These are phyloP conservation scores for Linepithema humile DNA, from an alignment of 1,140 invertebrate species.

Conservation along the genomic window DNA sequence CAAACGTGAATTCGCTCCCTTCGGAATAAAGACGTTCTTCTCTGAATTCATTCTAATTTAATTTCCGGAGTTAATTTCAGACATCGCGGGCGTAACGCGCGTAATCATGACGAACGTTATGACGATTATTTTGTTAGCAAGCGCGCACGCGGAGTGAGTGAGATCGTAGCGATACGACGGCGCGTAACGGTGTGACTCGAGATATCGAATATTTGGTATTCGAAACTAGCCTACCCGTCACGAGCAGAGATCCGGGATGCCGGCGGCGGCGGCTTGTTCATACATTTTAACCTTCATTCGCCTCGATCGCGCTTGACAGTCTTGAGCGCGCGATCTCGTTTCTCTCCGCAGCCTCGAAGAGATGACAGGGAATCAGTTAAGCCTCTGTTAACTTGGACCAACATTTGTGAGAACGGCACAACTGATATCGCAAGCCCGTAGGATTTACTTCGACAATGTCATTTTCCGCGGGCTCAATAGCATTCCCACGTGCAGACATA, in stretches of 20 bases:
- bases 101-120: background rate
- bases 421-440: background rate
- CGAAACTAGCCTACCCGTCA: constrained; percentile 31
- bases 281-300: constrained; percentile 5
- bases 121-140: constrained; percentile 15
- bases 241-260: constrained; percentile 7
- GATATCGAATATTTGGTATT: constrained; percentile 37
- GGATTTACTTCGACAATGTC: background rate
- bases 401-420: background rate
- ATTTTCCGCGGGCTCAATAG: background rate
- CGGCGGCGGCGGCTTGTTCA: background rate
- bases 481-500: background rate
- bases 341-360: background rate
- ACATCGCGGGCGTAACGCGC: background rate
- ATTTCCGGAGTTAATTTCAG: background rate
- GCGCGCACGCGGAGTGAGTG: background rate
- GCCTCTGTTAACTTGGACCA: constrained; percentile 11
- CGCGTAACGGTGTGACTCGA: constrained; percentile 28
- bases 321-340: constrained; percentile 24
- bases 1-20: background rate
- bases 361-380: background rate
- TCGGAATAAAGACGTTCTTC: background rate
- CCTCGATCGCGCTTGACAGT: constrained; percentile 15
- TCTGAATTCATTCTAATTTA: background rate
- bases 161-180: background rate